phyloP scores from a whole-genome alignment of 2,113 vertebrate species.

The Podarcis cretensis region DNA sequence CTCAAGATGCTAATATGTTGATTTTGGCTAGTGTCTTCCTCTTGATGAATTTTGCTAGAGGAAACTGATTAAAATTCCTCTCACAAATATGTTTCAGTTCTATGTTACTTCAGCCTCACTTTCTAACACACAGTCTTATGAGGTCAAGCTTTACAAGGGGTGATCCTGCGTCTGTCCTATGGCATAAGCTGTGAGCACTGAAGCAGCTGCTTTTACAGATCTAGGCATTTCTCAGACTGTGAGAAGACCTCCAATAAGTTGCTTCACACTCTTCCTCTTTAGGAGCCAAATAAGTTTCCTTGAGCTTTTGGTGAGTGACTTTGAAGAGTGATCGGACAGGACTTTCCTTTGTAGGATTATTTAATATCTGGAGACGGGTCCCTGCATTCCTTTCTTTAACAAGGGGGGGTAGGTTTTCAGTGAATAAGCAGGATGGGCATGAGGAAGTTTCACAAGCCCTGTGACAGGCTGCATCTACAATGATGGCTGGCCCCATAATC shows the following conservation, averaged over 20 bases:
- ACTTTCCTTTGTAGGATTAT: neutral
- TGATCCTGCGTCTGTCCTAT: neutral
- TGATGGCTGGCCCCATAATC: neutral
- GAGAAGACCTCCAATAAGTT: neutral
- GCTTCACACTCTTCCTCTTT: neutral
- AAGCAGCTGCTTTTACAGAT: neutral
- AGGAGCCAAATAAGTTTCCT: neutral
- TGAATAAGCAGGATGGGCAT: neutral
- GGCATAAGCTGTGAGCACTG: neutral
- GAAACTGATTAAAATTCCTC: constrained; percentile 78
- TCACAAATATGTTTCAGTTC: constrained; percentile 66
- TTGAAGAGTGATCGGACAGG: neutral
- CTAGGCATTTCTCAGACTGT: neutral
- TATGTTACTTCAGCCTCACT: constrained; percentile 59
- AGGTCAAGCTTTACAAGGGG: neutral
- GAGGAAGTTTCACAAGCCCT: neutral
- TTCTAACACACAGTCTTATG: constrained; percentile 6
- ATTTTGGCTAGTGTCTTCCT: constrained; percentile 73
- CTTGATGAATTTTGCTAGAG: constrained; percentile 73
- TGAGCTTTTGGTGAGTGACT: neutral
- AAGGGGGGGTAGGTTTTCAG: neutral
- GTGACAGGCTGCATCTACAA: no score
- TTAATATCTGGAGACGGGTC: neutral
- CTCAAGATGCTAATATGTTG: constrained; percentile 71
- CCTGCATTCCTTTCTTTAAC: neutral